Base-by-base conservation (phyloP, 2,797 vertebrate species). In the Malurus splendens region DNA sequence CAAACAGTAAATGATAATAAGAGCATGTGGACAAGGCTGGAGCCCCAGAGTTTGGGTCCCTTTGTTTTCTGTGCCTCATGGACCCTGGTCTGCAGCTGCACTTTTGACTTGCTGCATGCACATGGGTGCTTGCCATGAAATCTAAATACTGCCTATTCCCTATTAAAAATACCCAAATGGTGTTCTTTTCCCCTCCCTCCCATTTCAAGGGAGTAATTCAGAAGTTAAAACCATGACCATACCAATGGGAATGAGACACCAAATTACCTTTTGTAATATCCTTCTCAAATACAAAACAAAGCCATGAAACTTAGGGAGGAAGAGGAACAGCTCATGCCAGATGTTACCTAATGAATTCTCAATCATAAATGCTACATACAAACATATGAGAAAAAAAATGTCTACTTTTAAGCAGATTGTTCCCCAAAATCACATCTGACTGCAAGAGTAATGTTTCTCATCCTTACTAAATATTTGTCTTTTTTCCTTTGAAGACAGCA, bases 281-380 rank as follows among this genome's bases (percentile, higher is more conserved):
- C 62, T 74, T 51, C 62, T 79, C 57, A 90, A 76, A 87, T 17
- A 73, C 47, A 76, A 89, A 86, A 92, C 12, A 54, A 89, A 90
- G 71, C 38, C 42, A 65, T 54, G 76, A 80, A 92, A 87, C 67
- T 80, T 41, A 14, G 25, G 56, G 66, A 85, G 41, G 57, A 92
- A 33, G 33, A 89, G 65, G 60, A 92, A 38, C 10, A 74, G 54
- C 42, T 74, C 3, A 0, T 44, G 47, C 54, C 74, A 87, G 60
- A 82, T 76, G 71, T 65, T 71, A 65, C 54, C 36, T 45, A 87
- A 64, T 0, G 5, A 28, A 73, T 24, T 30, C 47, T 78, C 42
- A 44, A 25, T 47, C 71, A 45, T 16, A 68, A 84, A 77, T 1
- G 7, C n/a, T 25, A 45, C 27, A 27, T 22, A 57, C 7, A 76